Evolutionary conservation across 2,113 vertebrate species (phyloP).

Genomic region (Caracal caracal): DNA sequence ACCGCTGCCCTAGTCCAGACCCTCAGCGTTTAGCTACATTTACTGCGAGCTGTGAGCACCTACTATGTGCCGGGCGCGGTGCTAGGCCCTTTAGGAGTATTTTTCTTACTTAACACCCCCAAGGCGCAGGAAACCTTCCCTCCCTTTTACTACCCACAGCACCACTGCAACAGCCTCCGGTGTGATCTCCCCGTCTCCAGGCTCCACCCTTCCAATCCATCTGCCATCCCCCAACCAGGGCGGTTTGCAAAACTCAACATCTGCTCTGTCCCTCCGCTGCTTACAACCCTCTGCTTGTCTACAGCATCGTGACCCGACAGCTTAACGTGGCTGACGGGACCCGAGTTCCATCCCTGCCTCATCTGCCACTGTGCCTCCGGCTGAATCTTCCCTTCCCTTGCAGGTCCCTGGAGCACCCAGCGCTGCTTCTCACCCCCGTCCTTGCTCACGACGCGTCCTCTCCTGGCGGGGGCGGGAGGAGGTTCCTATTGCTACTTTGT

Average conservation of each 20-base stretch:
- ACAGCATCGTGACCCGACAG: not conserved
- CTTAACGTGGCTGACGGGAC: accelerated
- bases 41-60: not conserved
- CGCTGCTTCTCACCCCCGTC: accelerated
- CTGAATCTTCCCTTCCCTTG: not conserved
- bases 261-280: not conserved
- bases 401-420: accelerated
- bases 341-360: not conserved
- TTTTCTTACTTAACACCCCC: not conserved
- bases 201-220: not conserved
- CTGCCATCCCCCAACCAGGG: not conserved
- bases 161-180: accelerated
- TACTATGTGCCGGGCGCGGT: not conserved
- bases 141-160: not conserved
- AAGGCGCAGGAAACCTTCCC: too few species aligned
- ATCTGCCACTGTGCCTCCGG: accelerated
- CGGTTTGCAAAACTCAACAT: not conserved
- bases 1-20: not conserved
- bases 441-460: not conserved
- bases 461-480: not conserved
- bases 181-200: not conserved
- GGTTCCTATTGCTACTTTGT: not conserved
- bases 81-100: not conserved
- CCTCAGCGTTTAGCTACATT: not conserved
- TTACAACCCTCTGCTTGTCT: not conserved